phyloP scores from a whole-genome alignment of 1,140 invertebrate genomes.

The Augochlora pura region DNA sequence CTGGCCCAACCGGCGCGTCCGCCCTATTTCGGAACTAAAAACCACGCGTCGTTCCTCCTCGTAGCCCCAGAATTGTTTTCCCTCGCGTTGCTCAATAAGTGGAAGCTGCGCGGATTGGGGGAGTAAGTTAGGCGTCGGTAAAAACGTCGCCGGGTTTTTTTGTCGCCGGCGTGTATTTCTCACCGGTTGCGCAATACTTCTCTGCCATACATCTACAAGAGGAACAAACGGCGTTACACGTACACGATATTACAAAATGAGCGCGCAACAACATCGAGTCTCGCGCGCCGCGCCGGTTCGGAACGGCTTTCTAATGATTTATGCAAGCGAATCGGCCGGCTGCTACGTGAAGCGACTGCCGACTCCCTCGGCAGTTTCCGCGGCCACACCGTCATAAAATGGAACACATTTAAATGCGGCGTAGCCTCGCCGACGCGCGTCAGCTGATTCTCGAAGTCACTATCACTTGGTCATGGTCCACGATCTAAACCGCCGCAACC shows the following conservation, averaged over 20 bases:
- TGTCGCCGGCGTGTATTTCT: conserved; percentile 37
- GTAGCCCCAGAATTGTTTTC: background rate
- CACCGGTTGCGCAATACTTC: conserved; percentile 21
- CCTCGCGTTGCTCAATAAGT: background rate
- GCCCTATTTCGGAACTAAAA: too few species aligned
- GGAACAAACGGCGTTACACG: conserved; percentile 8
- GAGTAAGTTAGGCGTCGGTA: background rate
- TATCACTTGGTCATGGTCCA: conserved; percentile 54
- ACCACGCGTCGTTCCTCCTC: too few species aligned
- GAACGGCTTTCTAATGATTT: conserved; percentile 46
- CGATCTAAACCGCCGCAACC: conserved; percentile 20
- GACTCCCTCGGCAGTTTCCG: conserved; percentile 16
- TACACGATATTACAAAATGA: conserved; percentile 19
- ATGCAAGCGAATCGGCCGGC: conserved; percentile 37
- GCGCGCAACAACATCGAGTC: conserved; percentile 11
- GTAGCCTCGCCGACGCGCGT: conserved; percentile 18
- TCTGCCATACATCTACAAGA: conserved; percentile 23
- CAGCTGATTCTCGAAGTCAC: conserved; percentile 45
- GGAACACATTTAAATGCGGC: conserved; percentile 40
- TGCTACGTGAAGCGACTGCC: conserved; percentile 8
- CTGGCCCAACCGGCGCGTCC: too few species aligned
- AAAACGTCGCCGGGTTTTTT: conserved; percentile 21
- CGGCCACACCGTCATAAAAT: conserved; percentile 31
- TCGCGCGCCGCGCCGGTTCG: background rate
- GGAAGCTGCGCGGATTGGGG: background rate